Evolutionary conservation across 2,888 invertebrate species (phyloP).

Genomic region (Metellina segmentata): DNA sequence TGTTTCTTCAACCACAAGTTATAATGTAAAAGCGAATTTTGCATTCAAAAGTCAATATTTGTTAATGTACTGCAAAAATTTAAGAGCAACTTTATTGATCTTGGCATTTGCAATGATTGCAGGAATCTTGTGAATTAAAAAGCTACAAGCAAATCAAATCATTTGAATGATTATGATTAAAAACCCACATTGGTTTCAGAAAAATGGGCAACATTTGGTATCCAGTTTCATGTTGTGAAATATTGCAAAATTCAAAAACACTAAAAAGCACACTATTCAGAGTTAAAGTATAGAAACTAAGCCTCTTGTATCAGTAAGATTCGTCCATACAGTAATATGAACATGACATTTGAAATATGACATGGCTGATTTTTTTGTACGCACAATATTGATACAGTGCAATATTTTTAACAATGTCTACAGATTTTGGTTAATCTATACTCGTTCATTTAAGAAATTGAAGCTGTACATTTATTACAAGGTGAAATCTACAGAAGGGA

Average conservation of each 20-base stretch:
- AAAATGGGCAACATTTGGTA: background rate
- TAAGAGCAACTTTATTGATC: too few relatives aligned
- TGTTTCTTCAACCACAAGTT: too few relatives aligned
- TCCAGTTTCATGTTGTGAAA: background rate
- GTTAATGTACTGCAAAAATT: too few relatives aligned
- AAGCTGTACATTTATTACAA: constrained; percentile 74
- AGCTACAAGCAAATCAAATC: too few relatives aligned
- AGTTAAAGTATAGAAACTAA: constrained; percentile 7
- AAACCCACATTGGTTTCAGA: background rate
- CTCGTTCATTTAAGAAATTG: constrained; percentile 59
- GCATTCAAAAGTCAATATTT: too few relatives aligned
- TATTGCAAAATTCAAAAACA: background rate
- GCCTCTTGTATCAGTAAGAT: background rate
- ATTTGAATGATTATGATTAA: too few relatives aligned
- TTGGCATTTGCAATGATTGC: too few relatives aligned
- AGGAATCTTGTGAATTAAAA: too few relatives aligned
- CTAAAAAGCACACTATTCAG: background rate
- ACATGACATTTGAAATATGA: constrained; percentile 17
- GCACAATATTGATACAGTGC: constrained; percentile 55
- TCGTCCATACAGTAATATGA: constrained; percentile 29
- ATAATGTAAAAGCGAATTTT: too few relatives aligned
- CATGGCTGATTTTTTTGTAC: constrained; percentile 39
- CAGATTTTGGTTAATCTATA: constrained; percentile 44
- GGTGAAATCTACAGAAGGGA: constrained; percentile 66
- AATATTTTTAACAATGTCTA: constrained; percentile 75